Percentiles rank a stretch among this genome's conserved stretches.
phyloP scores from a whole-genome alignment of 2,888 invertebrate genomes.

The Subacronicta megacephala region DNA sequence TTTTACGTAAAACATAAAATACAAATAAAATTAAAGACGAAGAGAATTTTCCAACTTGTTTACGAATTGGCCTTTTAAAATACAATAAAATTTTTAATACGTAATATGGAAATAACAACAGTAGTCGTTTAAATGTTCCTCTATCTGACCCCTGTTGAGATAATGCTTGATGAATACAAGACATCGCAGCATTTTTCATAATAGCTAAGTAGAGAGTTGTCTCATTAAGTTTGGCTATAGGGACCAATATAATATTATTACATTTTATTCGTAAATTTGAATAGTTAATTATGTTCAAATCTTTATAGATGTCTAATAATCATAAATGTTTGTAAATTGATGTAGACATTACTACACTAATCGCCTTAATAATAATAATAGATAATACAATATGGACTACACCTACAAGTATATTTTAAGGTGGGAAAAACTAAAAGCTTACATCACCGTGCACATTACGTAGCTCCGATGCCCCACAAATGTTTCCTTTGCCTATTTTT shows the following conservation, averaged over 20 bases:
- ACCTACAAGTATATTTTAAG: conserved; percentile 27
- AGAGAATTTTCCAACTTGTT: conserved; percentile 15
- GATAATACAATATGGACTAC: no score
- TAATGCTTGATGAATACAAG: conserved; percentile 18
- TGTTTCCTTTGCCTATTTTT: conserved; percentile 57
- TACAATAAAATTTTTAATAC: conserved; percentile 42
- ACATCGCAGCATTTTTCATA: conserved; percentile 8
- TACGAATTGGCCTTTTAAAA: conserved; percentile 39
- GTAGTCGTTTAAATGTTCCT: conserved; percentile 17
- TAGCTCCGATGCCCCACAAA: conserved; percentile 47
- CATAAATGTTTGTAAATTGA: conserved; percentile 24
- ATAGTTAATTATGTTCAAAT: no score
- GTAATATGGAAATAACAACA: conserved; percentile 32
- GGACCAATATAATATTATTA: conserved; percentile 11
- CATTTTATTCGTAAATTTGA: conserved; percentile 9
- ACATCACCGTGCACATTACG: conserved; percentile 32
- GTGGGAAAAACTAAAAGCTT: conserved; percentile 26
- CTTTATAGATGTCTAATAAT: background rate
- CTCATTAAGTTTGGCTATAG: background rate
- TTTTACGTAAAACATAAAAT: conserved; percentile 33
- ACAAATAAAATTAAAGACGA: conserved; percentile 46
- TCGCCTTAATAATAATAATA: conserved; percentile 37
- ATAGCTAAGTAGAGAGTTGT: background rate
- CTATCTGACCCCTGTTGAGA: conserved; percentile 32
- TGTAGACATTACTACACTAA: conserved; percentile 29